phyloP scores from a whole-genome alignment of 2,113 vertebrate genomes.

The Proteles cristata region DNA sequence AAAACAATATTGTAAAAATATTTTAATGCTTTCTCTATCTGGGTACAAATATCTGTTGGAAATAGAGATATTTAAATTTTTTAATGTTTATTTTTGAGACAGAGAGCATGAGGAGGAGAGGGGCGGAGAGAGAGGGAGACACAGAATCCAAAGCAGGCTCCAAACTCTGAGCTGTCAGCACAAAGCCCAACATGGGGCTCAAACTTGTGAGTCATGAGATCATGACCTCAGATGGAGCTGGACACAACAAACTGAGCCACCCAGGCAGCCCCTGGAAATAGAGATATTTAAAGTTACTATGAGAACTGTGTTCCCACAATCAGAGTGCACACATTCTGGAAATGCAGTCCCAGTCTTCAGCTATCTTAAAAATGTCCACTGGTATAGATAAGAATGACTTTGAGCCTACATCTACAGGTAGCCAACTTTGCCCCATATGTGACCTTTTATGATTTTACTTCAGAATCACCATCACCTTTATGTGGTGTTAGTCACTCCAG shows the following conservation, averaged over 20 bases:
- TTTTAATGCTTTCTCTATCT: constrained; percentile 4
- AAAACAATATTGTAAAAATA: background rate
- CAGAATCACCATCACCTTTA: background rate
- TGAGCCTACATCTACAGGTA: background rate
- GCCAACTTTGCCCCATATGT: background rate
- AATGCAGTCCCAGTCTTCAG: background rate
- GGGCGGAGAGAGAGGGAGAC: too few species aligned
- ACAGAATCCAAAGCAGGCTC: too few species aligned
- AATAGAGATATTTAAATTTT: background rate
- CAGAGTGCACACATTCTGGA: background rate
- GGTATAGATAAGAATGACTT: background rate
- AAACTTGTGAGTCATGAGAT: too few species aligned
- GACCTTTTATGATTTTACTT: background rate
- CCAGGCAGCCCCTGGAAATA: background rate
- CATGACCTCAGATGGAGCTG: too few species aligned
- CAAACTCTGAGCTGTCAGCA: too few species aligned
- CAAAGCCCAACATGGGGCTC: too few species aligned
- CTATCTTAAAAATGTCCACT: background rate
- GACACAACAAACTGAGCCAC: too few species aligned
- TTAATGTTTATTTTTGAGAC: too few species aligned
- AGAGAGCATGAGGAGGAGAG: too few species aligned
- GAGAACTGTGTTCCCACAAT: background rate
- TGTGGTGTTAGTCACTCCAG: background rate
- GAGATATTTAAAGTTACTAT: background rate
- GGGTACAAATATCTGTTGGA: background rate